A percentile compares a stretch with the other conserved stretches of the same genome.
These are phyloP conservation scores for Lordiphosa collinella DNA, from an alignment of 1,140 invertebrate species.

Conservation along the genomic window DNA sequence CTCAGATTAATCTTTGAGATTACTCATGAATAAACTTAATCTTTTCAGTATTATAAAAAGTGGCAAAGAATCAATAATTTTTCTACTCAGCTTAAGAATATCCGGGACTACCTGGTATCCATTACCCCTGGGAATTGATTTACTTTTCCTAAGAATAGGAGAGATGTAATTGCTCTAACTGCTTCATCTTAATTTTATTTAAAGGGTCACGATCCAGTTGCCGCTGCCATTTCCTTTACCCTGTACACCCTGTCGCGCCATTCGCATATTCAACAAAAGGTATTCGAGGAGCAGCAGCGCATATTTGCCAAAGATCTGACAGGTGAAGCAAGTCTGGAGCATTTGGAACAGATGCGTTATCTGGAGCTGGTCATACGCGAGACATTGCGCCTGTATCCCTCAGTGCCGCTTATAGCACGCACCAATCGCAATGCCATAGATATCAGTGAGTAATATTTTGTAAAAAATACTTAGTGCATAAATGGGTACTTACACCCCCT, in stretches of 20 bases:
- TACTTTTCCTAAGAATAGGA: too few species aligned
- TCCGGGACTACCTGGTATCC: too few species aligned
- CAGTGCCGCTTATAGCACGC: constrained; percentile 86
- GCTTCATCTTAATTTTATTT: background rate
- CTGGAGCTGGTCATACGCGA: constrained; percentile 87
- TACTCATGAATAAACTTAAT: too few species aligned
- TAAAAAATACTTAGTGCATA: too few species aligned
- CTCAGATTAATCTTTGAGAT: too few species aligned
- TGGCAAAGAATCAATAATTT: too few species aligned
- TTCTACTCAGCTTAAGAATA: too few species aligned
- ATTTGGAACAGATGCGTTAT: constrained; percentile 83
- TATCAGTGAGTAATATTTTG: constrained; percentile 80
- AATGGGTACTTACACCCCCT: too few species aligned
- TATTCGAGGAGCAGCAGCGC: constrained; percentile 82
- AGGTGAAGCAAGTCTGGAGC: constrained; percentile 73
- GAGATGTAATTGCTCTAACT: too few species aligned
- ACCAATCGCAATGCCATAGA: constrained; percentile 82
- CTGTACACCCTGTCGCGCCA: constrained; percentile 68
- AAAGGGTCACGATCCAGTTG: constrained; percentile 82
- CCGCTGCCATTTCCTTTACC: constrained; percentile 62
- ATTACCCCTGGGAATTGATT: too few species aligned
- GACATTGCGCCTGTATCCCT: constrained; percentile 84
- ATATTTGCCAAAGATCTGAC: constrained; percentile 80
- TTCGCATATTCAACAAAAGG: constrained; percentile 80
- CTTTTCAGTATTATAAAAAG: too few species aligned